Conservation (phyloP, 2,113 vertebrate genomes). For the Etheostoma spectabile region DNA sequence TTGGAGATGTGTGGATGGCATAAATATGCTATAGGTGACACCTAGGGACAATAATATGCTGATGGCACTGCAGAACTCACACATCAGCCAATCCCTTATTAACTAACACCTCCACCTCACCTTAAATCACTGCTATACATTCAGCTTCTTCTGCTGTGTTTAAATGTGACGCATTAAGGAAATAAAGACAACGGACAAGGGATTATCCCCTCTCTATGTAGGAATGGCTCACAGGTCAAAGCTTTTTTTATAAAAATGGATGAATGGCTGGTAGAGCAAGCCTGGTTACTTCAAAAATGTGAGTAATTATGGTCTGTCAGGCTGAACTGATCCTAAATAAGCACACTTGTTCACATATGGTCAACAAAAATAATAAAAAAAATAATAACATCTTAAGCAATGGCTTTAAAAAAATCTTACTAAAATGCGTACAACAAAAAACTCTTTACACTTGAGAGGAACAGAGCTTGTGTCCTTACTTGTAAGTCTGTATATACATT, state of each 20-base stretch:
- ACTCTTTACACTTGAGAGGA: neutral
- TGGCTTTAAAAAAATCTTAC: neutral
- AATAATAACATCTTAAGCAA: neutral
- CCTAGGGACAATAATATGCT: neutral
- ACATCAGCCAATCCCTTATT: neutral
- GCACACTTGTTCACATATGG: neutral
- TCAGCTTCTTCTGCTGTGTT: neutral
- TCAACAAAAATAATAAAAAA: neutral
- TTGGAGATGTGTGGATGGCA: neutral
- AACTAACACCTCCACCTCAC: neutral
- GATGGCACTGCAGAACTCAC: neutral
- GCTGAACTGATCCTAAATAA: conserved; percentile 23
- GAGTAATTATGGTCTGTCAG: neutral
- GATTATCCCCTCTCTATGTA: neutral
- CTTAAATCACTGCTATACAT: neutral
- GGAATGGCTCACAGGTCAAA: neutral
- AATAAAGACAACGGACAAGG: neutral
- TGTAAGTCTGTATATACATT: conserved; percentile 6
- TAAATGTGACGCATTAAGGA: neutral
- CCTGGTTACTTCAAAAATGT: neutral
- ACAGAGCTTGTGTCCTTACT: neutral
- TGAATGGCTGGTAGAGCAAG: neutral
- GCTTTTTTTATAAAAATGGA: neutral
- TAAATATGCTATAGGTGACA: neutral
- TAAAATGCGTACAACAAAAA: neutral